These are phyloP conservation scores for Sympetrum striolatum DNA, from an alignment of 2,888 invertebrate genomes.

Conservation along the genomic window DNA sequence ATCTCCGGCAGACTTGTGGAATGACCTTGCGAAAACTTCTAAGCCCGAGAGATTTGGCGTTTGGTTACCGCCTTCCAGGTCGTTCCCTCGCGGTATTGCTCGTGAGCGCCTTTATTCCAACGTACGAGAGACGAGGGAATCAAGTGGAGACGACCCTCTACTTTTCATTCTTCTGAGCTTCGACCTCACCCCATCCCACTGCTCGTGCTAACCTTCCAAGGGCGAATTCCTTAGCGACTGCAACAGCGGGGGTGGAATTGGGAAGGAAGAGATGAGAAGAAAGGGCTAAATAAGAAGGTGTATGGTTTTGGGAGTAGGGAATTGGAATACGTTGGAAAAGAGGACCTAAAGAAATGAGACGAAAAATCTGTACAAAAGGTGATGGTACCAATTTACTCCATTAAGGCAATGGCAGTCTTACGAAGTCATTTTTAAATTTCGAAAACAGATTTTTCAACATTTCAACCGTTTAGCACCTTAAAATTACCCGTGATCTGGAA, in stretches of 20 bases:
- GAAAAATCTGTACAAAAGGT: neutral
- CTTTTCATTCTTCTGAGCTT: neutral
- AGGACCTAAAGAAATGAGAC: neutral
- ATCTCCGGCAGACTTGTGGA: neutral
- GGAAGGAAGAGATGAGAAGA: neutral
- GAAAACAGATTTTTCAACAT: too few relatives aligned
- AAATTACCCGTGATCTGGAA: too few relatives aligned
- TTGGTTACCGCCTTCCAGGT: neutral
- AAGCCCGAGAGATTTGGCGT: neutral
- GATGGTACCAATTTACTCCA: too few relatives aligned
- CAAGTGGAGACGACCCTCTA: neutral
- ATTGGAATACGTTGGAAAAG: neutral
- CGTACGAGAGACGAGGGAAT: neutral
- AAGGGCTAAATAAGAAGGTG: neutral
- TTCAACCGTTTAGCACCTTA: too few relatives aligned
- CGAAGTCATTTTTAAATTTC: too few relatives aligned
- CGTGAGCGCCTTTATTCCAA: neutral
- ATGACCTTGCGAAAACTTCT: neutral
- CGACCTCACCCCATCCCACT: neutral
- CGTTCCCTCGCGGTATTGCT: neutral
- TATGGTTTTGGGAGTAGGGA: neutral
- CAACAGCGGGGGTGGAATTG: slow-evolving; percentile 12
- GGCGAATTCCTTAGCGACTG: neutral
- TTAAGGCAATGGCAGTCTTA: too few relatives aligned
- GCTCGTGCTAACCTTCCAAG: neutral